phyloP scores from a whole-genome alignment of 1,140 invertebrate species.

The Odontomachus brunneus region DNA sequence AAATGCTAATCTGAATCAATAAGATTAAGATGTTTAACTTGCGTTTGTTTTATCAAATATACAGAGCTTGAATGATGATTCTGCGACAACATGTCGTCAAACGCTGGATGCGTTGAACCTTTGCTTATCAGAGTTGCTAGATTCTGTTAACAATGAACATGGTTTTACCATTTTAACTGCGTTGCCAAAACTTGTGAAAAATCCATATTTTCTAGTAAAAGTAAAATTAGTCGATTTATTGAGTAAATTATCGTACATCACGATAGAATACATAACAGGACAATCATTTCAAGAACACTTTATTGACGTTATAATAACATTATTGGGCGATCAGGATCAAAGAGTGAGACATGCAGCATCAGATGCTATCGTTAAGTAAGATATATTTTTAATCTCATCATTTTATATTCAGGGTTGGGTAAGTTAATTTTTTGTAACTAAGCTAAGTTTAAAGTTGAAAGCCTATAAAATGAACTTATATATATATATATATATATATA shows the following conservation, averaged over 20 bases:
- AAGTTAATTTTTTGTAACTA: too few relatives aligned
- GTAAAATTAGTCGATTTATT: conserved; percentile 89
- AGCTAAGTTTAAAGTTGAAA: too few relatives aligned
- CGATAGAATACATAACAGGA: conserved; percentile 84
- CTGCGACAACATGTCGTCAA: conserved; percentile 89
- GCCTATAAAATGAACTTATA: too few relatives aligned
- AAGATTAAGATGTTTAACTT: conserved; percentile 3
- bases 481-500: too few relatives aligned
- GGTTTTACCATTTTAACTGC: conserved; percentile 87
- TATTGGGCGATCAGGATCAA: conserved; percentile 91
- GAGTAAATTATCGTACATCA: conserved; percentile 86
- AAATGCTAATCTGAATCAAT: not conserved
- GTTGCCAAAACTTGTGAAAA: conserved; percentile 88
- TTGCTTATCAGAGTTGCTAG: conserved; percentile 88
- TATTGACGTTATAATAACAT: conserved; percentile 87
- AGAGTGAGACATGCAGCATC: conserved; percentile 91
- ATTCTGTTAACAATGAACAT: conserved; percentile 86
- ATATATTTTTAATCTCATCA: not conserved
- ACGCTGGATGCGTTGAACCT: conserved; percentile 87
- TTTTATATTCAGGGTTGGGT: too few relatives aligned
- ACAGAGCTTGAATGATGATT: conserved; percentile 89
- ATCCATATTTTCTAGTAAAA: conserved; percentile 95
- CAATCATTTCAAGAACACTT: conserved; percentile 87
- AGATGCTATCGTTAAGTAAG: conserved; percentile 89
- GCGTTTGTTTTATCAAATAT: conserved; percentile 17